Evolutionary conservation across 1,140 invertebrate species (phyloP).

Genomic region (Archegozetes longisetosus): DNA sequence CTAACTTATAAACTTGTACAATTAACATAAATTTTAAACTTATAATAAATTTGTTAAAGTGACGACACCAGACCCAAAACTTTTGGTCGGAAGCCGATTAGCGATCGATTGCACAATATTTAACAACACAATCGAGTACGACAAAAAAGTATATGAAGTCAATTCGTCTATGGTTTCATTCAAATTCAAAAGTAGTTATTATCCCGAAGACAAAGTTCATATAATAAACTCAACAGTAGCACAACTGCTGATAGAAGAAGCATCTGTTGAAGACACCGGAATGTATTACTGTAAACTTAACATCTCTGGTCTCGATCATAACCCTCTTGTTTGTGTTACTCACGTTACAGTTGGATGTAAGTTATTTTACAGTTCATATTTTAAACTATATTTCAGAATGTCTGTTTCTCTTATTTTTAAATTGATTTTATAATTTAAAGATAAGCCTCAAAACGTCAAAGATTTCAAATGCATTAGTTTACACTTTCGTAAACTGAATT

Average conservation of each 20-base stretch:
- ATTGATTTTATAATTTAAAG: conserved; percentile 2
- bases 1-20: too few species aligned
- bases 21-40: too few species aligned
- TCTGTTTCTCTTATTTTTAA: too few species aligned
- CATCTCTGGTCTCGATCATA: conserved; percentile 3
- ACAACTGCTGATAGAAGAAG: conserved; percentile 5
- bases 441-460: conserved; percentile 3
- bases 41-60: too few species aligned
- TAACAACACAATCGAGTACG: background rate
- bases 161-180: conserved; percentile 15
- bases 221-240: background rate
- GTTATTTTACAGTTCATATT: too few species aligned
- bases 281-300: conserved; percentile 10
- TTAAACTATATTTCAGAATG: too few species aligned
- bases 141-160: background rate
- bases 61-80: conserved; percentile 12
- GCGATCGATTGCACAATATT: conserved; percentile 12
- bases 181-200: background rate
- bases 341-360: conserved; percentile 16
- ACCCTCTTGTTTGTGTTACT: conserved; percentile 9
- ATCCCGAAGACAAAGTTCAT: background rate
- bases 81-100: conserved; percentile 8
- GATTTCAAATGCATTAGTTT: conserved; percentile 46
- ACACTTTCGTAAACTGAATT: conserved; percentile 46
- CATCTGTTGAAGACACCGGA: conserved; percentile 8